Evolutionary conservation across 2,888 invertebrate genomes (phyloP), one percentile per base, ranked within the genome.

Genomic region (Agrenia bidenticulata): DNA sequence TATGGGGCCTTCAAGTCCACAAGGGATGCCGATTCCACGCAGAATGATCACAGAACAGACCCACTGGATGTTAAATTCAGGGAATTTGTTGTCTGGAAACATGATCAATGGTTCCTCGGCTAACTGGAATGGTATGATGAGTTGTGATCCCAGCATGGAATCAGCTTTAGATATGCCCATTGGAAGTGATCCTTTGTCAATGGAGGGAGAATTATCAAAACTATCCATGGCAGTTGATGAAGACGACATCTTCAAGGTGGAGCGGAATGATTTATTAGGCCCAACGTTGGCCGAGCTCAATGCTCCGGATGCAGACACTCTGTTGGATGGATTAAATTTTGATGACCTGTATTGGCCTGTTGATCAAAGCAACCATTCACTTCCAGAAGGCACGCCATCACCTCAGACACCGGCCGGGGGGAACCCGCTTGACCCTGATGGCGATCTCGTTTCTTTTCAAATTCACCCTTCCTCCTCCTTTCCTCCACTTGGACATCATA

Each of bases 221-320:
- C 62, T 77, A 23, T 74, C 74, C 9, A 77, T 77, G 76, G 74
- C 76, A 0, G 76, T 76, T 1, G 92, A 92, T 77, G 92, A 92
- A 77, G 92, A 92, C 78, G 92, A 92, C 78, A 91, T 92, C 77
- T 91, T 92, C 79, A 88, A 91, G 84, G 90, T 92, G 56, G 92
- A 93, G 80, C 90, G 92, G 81, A 87, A 89, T 42, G 92, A 92
- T 81, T 83, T 90, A 70, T 89, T 92, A 76, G 87, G 90, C 80
- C 89, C 92, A 0, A 92, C 92, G 69, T 83, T 94, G 62, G 90
- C 91, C 0, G 92, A 93, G 79, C 81, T 94, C 59, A 91, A 91
- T 81, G 89, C 89, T 19, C 91, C 91, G 77, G 91, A 91, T 72
- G 72, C 76, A 15, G 92, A 92, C 74, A 88, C 88, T 39, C 83